phyloP scores from a whole-genome alignment of 2,888 invertebrate genomes.

The Drosophila putrida region DNA sequence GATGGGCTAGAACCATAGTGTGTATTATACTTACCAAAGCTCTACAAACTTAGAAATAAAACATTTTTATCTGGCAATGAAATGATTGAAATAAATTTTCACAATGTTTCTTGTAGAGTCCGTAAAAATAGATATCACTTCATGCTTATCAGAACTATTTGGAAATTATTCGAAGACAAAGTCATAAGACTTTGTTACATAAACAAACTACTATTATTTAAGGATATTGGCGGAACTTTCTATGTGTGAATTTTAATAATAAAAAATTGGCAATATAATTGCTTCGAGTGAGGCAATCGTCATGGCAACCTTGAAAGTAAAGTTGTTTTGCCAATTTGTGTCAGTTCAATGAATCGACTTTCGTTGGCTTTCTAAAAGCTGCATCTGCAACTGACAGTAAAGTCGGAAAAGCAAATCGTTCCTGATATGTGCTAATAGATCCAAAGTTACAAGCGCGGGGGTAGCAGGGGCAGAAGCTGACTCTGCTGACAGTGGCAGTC shows the following conservation, averaged over 20 bases:
- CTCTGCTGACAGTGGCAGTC: constrained; percentile 37
- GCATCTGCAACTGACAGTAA: constrained; percentile 44
- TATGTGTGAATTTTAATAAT: background rate
- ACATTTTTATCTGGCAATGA: too few species aligned
- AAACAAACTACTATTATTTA: too few species aligned
- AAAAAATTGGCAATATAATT: constrained; percentile 48
- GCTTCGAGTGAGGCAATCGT: constrained; percentile 30
- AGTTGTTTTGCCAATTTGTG: constrained; percentile 35
- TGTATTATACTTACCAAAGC: too few species aligned
- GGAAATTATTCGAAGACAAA: too few species aligned
- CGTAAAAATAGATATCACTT: too few species aligned
- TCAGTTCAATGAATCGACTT: constrained; percentile 21
- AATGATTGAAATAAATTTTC: too few species aligned
- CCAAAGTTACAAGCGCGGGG: background rate
- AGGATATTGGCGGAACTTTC: background rate
- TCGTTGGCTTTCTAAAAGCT: constrained; percentile 15
- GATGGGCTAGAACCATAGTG: too few species aligned
- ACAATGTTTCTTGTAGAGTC: too few species aligned
- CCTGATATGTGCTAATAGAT: constrained; percentile 37
- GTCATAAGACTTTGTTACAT: too few species aligned
- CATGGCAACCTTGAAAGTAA: constrained; percentile 47
- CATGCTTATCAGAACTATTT: too few species aligned
- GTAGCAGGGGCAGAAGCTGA: background rate
- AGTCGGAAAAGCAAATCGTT: constrained; percentile 6
- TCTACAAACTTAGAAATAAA: too few species aligned